phyloP scores from a whole-genome alignment of 2,113 vertebrate species.

The Romanogobio albipinnatus region DNA sequence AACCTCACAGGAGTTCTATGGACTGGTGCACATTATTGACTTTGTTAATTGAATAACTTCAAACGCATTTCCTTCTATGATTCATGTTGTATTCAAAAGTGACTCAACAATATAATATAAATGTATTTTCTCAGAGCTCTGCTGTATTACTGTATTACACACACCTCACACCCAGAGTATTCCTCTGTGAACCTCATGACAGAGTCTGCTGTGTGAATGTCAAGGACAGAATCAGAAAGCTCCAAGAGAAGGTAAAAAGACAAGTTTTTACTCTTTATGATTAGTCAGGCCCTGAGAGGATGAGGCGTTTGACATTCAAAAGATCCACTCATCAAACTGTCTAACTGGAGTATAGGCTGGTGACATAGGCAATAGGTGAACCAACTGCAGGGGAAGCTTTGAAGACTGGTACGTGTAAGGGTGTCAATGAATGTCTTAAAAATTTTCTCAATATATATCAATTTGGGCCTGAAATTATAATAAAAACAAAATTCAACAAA shows the following conservation, averaged over 20 bases:
- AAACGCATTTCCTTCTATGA: conserved; percentile 11
- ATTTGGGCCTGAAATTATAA: neutral
- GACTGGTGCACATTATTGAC: neutral
- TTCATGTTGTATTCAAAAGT: conserved; percentile 15
- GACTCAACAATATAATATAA: conserved; percentile 7
- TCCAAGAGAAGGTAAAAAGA: conserved; percentile 49
- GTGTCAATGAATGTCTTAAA: neutral
- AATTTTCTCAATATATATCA: too few species aligned
- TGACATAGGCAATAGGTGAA: neutral
- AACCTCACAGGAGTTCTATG: neutral
- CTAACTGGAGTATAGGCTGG: conserved; percentile 12
- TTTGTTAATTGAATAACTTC: conserved; percentile 14
- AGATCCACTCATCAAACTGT: conserved; percentile 27
- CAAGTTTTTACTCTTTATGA: conserved; percentile 49
- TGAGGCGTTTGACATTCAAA: conserved; percentile 52
- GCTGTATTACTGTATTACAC: conserved; percentile 24
- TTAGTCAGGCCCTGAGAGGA: conserved; percentile 49
- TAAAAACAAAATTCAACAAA: neutral
- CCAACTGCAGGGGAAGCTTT: neutral
- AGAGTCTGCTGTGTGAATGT: conserved; percentile 46
- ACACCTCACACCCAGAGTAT: conserved; percentile 35
- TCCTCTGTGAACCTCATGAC: conserved; percentile 22
- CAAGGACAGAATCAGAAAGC: conserved; percentile 53
- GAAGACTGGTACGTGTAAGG: neutral
- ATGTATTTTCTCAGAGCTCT: conserved; percentile 13